Evolutionary conservation across 23 tunicate species (phyloP), one percentile per base, ranked within the genome.

Genomic region (Ciona savignyi): DNA sequence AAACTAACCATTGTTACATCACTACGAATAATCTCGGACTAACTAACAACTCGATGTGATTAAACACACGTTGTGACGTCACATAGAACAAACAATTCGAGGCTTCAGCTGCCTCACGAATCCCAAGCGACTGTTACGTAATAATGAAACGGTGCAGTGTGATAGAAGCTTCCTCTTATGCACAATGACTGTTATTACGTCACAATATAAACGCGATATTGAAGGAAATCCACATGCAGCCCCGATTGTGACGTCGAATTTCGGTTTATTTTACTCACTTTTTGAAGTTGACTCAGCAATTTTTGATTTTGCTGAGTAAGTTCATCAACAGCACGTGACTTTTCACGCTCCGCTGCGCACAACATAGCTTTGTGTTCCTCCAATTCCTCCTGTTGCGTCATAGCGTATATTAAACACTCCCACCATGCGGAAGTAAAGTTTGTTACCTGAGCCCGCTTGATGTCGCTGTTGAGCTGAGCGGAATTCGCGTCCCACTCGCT

Each of bases 341-440:
- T 85, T 73, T 85, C 91, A 19, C 79, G 79, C 70, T 85, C 91
- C 35, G 73, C 78, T 32, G 91, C 64, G 25, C 28, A 51, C 77
- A 78, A 60, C 83, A 85, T 78, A 0, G 75, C 79, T 31, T 73
- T 71, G 2, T 32, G 62, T 32, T 85, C 83, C 1, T 85, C 83
- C 3, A 85, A 61, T 66, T 78, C 79, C 22, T 78, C 83, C 91
- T 85, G 80, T 26, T 2, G 4, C 28, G 28, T 42, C 9, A 42
- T 42, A 42, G 15, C 56, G 56, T 42, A 6, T 6, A 42, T 15
- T 15, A 9, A 42, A 6, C 15, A 42, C 11, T 15, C 11, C 56
- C 56, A 42, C 56, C 56, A 30, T 25, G 23, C n/a, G 76, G 28
- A 35, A 6, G 29, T 19, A 9, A 42, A 9, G 11, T 9, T 6